phyloP scores from a whole-genome alignment of 2,113 vertebrate genomes.

The Hoplias malabaricus region DNA sequence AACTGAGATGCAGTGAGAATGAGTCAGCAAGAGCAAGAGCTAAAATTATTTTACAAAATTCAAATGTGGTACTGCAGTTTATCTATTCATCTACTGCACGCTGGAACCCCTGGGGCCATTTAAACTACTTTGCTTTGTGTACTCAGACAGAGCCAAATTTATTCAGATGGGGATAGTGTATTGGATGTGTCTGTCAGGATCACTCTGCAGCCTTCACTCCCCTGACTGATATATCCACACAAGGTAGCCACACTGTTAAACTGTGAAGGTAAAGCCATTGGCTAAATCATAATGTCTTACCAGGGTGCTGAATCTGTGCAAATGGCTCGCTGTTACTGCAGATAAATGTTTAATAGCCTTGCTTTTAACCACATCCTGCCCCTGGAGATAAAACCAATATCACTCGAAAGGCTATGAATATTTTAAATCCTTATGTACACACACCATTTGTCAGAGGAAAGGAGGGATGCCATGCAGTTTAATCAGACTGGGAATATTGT shows the following conservation, averaged over 20 bases:
- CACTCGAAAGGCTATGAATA: neutral
- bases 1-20: too few species aligned
- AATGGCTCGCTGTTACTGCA: neutral
- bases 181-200: neutral
- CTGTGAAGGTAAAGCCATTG: neutral
- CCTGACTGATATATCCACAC: neutral
- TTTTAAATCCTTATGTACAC: neutral
- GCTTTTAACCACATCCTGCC: neutral
- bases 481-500: constrained; percentile 23
- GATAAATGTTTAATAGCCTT: neutral
- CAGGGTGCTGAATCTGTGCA: neutral
- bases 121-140: neutral
- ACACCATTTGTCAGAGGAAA: neutral
- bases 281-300: neutral
- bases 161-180: too few species aligned
- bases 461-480: neutral
- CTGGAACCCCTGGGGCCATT: too few species aligned
- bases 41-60: neutral
- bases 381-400: neutral
- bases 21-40: neutral
- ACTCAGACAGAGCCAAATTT: neutral
- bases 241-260: neutral
- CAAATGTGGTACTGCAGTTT: neutral
- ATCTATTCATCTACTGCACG: neutral
- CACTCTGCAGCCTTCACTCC: neutral